Evolutionary conservation across 2,113 vertebrate species (phyloP), one percentile per base, ranked within the genome.

Genomic region (Cryptotis parvus): DNA sequence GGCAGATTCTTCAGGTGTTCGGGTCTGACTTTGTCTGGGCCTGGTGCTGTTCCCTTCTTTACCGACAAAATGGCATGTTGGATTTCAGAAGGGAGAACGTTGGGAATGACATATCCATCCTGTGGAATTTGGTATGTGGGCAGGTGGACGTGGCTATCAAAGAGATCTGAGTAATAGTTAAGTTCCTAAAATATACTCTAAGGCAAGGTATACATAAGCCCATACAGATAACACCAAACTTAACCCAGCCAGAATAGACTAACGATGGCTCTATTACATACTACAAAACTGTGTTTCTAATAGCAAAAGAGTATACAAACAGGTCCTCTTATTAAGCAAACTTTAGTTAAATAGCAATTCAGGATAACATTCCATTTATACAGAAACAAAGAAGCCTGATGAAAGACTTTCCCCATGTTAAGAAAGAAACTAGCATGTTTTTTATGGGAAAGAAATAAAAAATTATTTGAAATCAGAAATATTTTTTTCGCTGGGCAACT

Each of bases 271-370:
- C 45, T 49, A 49, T 11, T 9, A 0, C 2, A 27, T 10, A 29
- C 29, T 33, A 31, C 79, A 72, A 89, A 87, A 80, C 52, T 49
- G 45, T 55, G 11, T 68, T 81, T 73, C 61, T 29, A 20, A 52
- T 1, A 79, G 81, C 68, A 81, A 33, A 90, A 43, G 22, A 49
- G 31, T n/a, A 41, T 29, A 15, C 11, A 55, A 89, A 68, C 93
- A 92, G 86, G 89, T 75, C 70, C 45, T 89, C 61, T 72, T 82
- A 79, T 49, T 61, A 95, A 91, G 89, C 68, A 90, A 58, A 76
- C 29, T 70, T 27, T 72, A 79, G 75, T 79, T 74, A 82, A 91
- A 61, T 75, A 89, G 33, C 45, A 90, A 70, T 74, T 84, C 79
- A 72, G 58, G 43, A 81, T 83, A 83, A 85, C 88, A 88, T 85